Percentiles rank a stretch among this genome's conserved stretches.
These are phyloP conservation scores for Willisornis vidua DNA, from an alignment of 2,113 vertebrate species.

Conservation along the genomic window DNA sequence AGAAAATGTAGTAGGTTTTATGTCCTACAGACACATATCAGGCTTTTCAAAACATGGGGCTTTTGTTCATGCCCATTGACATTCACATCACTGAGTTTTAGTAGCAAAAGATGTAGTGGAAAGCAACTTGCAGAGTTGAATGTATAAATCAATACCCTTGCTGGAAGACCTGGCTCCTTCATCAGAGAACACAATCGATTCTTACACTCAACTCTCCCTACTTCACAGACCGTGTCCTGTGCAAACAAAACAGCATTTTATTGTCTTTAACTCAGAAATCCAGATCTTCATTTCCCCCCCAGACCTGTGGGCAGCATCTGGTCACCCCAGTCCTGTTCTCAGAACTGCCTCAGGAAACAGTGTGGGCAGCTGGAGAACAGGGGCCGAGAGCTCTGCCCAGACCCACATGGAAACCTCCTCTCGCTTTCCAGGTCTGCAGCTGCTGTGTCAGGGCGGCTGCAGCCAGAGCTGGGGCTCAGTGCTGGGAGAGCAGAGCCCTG, in stretches of 20 bases:
- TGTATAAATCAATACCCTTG: not conserved
- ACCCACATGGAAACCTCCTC: accelerated
- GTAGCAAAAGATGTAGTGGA: not conserved
- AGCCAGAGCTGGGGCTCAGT: accelerated
- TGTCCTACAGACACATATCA: not conserved
- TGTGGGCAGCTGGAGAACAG: not conserved
- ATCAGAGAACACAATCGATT: not conserved
- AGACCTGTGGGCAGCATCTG: not conserved
- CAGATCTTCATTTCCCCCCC: not conserved
- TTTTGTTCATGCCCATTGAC: not conserved
- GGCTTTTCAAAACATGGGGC: not conserved
- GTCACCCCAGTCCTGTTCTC: not conserved
- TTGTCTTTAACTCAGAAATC: not conserved
- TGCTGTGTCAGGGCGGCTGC: not conserved
- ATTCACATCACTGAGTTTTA: not conserved
- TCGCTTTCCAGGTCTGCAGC: accelerated
- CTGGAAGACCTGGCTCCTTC: not conserved
- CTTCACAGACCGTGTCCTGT: accelerated
- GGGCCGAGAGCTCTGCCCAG: not conserved
- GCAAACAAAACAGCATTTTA: not conserved
- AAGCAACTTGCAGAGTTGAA: not conserved
- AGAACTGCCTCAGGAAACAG: not conserved
- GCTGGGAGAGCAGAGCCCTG: too few relatives aligned
- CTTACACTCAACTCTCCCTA: not conserved
- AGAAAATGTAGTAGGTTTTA: not conserved